phyloP scores from a whole-genome alignment of 2,888 invertebrate species.

The Bursaphelenchus okinawaensis region DNA sequence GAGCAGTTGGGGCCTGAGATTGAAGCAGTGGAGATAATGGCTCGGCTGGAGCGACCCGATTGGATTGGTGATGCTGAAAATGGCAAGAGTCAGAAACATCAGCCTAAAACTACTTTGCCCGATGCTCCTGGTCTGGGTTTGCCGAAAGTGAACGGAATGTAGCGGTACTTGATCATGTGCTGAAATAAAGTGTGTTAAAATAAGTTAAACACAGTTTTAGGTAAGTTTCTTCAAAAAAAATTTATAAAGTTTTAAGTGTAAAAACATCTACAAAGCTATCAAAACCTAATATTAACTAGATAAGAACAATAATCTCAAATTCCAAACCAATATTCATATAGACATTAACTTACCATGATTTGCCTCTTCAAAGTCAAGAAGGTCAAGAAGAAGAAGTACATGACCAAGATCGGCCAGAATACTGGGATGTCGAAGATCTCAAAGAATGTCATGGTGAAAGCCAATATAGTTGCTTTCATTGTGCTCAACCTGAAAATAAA shows the following conservation, averaged over 20 bases:
- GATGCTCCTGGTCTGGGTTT: conserved; percentile 80
- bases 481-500: conserved; percentile 73
- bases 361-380: conserved; percentile 99
- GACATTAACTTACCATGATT: conserved; percentile 80
- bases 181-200: conserved; percentile 62
- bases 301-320: background rate
- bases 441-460: conserved; percentile 86
- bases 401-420: conserved; percentile 99
- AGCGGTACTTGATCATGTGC: conserved; percentile 99
- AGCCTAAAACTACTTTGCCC: conserved; percentile 49
- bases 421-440: conserved; percentile 98
- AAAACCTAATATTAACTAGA: too few relatives aligned
- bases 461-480: conserved; percentile 84
- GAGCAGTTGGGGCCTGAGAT: background rate
- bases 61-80: background rate
- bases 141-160: conserved; percentile 94
- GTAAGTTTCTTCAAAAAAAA: too few relatives aligned
- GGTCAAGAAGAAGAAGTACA: conserved; percentile 97
- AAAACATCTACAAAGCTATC: too few relatives aligned
- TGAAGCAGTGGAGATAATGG: background rate
- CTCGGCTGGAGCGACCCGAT: background rate
- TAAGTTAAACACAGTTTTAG: too few relatives aligned
- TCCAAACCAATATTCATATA: background rate
- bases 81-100: background rate
- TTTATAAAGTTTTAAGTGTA: too few relatives aligned